Evolutionary conservation across 2,888 invertebrate species (phyloP).

Genomic region (Andrena bicolor): DNA sequence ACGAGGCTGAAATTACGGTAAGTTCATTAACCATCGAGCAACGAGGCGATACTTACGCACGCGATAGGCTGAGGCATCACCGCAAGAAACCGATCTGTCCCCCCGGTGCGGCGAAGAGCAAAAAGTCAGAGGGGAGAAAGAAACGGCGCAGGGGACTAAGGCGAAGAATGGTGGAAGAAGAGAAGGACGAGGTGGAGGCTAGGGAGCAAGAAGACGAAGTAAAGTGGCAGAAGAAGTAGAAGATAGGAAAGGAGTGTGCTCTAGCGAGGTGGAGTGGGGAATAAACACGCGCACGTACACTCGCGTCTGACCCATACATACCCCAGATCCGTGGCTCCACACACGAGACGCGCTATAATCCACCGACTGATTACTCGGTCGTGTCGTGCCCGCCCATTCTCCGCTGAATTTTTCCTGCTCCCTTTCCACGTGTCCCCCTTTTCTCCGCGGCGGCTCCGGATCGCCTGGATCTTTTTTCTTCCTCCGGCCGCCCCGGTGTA

Average conservation of each 20-base stretch:
- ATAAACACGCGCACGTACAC: constrained; percentile 20
- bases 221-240: constrained; percentile 36
- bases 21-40: constrained; percentile 72
- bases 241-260: constrained; percentile 39
- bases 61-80: constrained; percentile 62
- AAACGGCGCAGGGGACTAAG: constrained; percentile 23
- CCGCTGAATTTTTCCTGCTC: constrained; percentile 74
- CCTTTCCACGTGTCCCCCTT: constrained; percentile 55
- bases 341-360: constrained; percentile 66
- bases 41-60: constrained; percentile 65
- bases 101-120: constrained; percentile 42
- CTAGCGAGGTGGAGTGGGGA: background rate
- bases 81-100: constrained; percentile 71
- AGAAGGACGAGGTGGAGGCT: constrained; percentile 15
- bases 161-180: constrained; percentile 24
- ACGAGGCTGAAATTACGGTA: constrained; percentile 65
- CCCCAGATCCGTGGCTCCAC: constrained; percentile 20
- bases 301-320: background rate
- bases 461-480: constrained; percentile 60
- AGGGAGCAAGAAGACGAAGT: constrained; percentile 11
- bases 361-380: constrained; percentile 73
- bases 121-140: constrained; percentile 39
- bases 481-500: constrained; percentile 66
- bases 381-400: constrained; percentile 72
- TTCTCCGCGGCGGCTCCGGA: constrained; percentile 38